Conservation (phyloP, 2,113 vertebrate species). For the Castor canadensis region DNA sequence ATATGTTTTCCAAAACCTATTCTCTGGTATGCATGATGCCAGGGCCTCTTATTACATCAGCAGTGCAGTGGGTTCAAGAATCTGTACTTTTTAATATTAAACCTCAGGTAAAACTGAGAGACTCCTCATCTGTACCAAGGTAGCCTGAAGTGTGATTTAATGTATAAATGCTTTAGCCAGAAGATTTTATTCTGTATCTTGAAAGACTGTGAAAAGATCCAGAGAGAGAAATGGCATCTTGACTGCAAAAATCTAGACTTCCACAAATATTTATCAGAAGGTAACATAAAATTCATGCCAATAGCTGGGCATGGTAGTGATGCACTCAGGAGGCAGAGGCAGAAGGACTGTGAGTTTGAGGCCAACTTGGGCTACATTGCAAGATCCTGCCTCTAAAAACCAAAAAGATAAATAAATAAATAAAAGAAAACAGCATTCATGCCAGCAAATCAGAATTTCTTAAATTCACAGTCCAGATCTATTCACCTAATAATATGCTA, state of each 20-base stretch:
- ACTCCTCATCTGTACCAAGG: neutral
- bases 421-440: slow-evolving; percentile 9
- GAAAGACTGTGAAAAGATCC: slow-evolving; percentile 37
- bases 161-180: neutral
- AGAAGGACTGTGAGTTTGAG: neutral
- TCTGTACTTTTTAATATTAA: slow-evolving; percentile 9
- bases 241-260: slow-evolving; percentile 64
- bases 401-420: neutral
- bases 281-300: slow-evolving; percentile 59
- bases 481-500: neutral
- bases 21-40: neutral
- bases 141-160: neutral
- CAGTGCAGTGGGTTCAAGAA: neutral
- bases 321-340: neutral
- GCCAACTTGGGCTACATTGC: neutral
- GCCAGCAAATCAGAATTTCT: slow-evolving; percentile 66
- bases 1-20: neutral
- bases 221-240: slow-evolving; percentile 70
- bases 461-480: slow-evolving; percentile 59
- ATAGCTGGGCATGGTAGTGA: no score
- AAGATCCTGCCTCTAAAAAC: neutral
- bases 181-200: neutral
- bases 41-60: neutral
- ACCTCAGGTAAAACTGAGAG: neutral
- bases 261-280: slow-evolving; percentile 69